Evolutionary conservation across 1,140 invertebrate genomes (phyloP).

Genomic region (Trachelipus rathkii): DNA sequence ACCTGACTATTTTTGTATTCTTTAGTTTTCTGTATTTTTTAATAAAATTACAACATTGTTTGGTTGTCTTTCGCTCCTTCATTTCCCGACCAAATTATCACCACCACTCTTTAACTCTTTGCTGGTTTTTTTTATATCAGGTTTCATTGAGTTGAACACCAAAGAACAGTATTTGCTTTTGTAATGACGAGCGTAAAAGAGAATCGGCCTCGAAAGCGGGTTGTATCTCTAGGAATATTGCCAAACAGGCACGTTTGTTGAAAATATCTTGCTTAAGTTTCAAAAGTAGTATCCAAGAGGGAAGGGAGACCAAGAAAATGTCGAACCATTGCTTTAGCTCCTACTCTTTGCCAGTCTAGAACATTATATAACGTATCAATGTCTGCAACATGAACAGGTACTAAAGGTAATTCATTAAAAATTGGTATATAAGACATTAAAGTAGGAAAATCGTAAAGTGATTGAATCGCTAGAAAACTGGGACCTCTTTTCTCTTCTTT

Average conservation of each 20-base stretch:
- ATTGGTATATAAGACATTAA: slow-evolving; percentile 62
- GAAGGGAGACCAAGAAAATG: slow-evolving; percentile 77
- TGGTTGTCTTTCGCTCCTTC: too few relatives aligned
- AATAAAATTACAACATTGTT: too few relatives aligned
- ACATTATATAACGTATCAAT: slow-evolving; percentile 75
- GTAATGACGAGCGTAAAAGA: slow-evolving; percentile 84
- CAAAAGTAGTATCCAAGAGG: slow-evolving; percentile 69
- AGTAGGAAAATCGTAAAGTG: slow-evolving; percentile 55
- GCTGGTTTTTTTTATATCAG: too few relatives aligned
- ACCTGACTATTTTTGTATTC: too few relatives aligned
- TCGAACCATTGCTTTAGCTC: slow-evolving; percentile 73
- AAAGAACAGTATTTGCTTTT: slow-evolving; percentile 90
- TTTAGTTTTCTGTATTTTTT: too few relatives aligned
- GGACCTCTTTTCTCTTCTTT: slow-evolving; percentile 83
- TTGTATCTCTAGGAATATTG: slow-evolving; percentile 63
- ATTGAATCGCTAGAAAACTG: slow-evolving; percentile 76
- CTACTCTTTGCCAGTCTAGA: slow-evolving; percentile 89
- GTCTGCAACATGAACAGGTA: slow-evolving; percentile 70
- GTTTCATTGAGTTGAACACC: slow-evolving; percentile 87
- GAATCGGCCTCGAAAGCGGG: slow-evolving; percentile 84
- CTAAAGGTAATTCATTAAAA: slow-evolving; percentile 77
- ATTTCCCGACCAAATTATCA: too few relatives aligned
- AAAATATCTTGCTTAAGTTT: slow-evolving; percentile 73
- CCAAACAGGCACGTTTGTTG: slow-evolving; percentile 76
- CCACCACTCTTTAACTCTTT: too few relatives aligned